These are phyloP conservation scores for Gnathonemus echidnorhynchus DNA, from an alignment of 2,113 vertebrate genomes.

Conservation along the genomic window DNA sequence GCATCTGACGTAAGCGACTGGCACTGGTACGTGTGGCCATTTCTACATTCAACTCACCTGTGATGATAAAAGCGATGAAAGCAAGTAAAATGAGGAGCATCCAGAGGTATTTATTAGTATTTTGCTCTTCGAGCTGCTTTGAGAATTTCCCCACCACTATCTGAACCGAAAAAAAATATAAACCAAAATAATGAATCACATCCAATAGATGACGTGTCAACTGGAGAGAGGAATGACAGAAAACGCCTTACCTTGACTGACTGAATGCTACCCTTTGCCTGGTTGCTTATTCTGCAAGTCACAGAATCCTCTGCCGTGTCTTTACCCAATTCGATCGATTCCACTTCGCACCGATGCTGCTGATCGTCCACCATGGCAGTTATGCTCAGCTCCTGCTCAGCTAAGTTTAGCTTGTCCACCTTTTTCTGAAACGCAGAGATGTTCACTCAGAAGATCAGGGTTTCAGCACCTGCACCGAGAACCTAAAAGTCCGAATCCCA, in stretches of 20 bases:
- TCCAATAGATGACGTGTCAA: neutral
- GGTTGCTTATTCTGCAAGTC: slow-evolving; percentile 55
- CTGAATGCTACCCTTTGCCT: neutral
- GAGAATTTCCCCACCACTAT: slow-evolving; percentile 65
- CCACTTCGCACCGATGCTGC: slow-evolving; percentile 51
- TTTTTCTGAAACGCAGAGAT: slow-evolving; percentile 65
- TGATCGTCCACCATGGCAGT: slow-evolving; percentile 42
- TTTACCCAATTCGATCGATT: slow-evolving; percentile 46
- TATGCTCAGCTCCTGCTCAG: slow-evolving; percentile 61
- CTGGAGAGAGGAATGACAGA: too few relatives aligned
- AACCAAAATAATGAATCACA: neutral
- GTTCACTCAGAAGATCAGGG: neutral
- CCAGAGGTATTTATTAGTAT: slow-evolving; percentile 39
- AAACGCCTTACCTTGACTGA: slow-evolving; percentile 37
- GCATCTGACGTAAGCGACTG: neutral
- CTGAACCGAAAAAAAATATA: slow-evolving; percentile 45
- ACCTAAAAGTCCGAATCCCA: neutral
- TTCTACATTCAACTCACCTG: slow-evolving; percentile 56
- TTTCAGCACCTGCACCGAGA: neutral
- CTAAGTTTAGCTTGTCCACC: slow-evolving; percentile 72
- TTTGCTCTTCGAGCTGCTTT: slow-evolving; percentile 17
- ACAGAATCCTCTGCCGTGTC: slow-evolving; percentile 60
- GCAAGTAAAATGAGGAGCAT: slow-evolving; percentile 57
- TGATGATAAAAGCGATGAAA: slow-evolving; percentile 60
- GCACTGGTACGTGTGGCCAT: neutral